Evolutionary conservation across 2,888 invertebrate genomes (phyloP).

Genomic region (Pardosa pseudoannulata): DNA sequence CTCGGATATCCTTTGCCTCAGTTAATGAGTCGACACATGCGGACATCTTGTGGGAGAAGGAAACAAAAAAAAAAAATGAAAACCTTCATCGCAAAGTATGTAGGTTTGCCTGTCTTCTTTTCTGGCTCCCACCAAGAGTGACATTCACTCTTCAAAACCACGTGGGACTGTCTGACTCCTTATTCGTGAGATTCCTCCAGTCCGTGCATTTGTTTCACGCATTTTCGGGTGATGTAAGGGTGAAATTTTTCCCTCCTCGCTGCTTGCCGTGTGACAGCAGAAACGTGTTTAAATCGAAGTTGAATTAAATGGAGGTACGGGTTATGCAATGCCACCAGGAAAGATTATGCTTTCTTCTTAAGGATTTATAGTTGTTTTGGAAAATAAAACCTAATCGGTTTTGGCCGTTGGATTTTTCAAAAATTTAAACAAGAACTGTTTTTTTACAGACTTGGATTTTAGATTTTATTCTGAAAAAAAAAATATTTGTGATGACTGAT

Average conservation of each 20-base stretch:
- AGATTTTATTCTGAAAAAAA: no score
- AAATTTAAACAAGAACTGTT: no score
- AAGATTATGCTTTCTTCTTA: no score
- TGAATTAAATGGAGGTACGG: not conserved
- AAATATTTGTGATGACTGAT: no score
- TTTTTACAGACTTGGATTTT: no score
- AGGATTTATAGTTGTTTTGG: not conserved
- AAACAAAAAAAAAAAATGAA: no score
- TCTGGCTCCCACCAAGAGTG: conserved; percentile 13
- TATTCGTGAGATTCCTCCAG: not conserved
- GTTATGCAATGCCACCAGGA: no score
- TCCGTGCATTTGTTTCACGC: not conserved
- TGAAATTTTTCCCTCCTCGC: not conserved
- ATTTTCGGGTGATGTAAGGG: not conserved
- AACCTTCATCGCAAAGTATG: not conserved
- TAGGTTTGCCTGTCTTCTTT: not conserved
- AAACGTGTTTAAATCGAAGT: not conserved
- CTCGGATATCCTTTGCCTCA: not conserved
- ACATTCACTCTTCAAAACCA: conserved; percentile 49
- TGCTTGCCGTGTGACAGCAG: not conserved
- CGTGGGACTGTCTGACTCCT: conserved; percentile 33
- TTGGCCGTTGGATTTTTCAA: no score
- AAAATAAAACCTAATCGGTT: no score
- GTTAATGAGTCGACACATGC: conserved; percentile 2
- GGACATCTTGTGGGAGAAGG: not conserved